Percentiles rank a stretch among this genome's conserved stretches.
Evolutionary conservation across 2,113 vertebrate genomes (phyloP).

Genomic region (Blennius ocellaris): DNA sequence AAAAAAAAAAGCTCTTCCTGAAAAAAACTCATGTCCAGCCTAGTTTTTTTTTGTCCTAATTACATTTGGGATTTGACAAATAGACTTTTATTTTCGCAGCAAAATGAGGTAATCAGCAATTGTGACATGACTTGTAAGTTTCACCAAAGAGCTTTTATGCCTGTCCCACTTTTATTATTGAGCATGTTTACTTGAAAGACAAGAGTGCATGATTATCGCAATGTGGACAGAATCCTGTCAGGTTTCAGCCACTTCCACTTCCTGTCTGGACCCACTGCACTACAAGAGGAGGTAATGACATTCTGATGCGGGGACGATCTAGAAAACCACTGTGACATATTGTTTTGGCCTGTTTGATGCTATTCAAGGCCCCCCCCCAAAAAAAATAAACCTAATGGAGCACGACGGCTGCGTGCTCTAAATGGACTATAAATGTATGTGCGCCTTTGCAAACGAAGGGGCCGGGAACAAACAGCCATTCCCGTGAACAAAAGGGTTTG

Average conservation of each 20-base stretch:
- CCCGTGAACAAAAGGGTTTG: slow-evolving; percentile 50
- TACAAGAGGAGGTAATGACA: slow-evolving; percentile 56
- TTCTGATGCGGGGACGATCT: slow-evolving; percentile 23
- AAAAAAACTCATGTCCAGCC: slow-evolving; percentile 28
- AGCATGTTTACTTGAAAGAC: slow-evolving; percentile 38
- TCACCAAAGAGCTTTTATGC: slow-evolving; percentile 6
- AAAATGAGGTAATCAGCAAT: slow-evolving; percentile 26
- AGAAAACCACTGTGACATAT: neutral
- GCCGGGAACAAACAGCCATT: slow-evolving; percentile 37
- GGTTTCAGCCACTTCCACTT: slow-evolving; percentile 40
- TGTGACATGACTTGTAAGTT: neutral
- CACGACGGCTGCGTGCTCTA: slow-evolving; percentile 18
- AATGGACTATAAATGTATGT: slow-evolving; percentile 28
- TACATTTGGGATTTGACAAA: neutral
- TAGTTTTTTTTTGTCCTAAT: neutral
- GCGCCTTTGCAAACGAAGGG: slow-evolving; percentile 4
- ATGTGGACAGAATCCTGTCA: slow-evolving; percentile 34
- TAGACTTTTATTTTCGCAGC: slow-evolving; percentile 18
- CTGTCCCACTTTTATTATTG: slow-evolving; percentile 31
- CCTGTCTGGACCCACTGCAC: slow-evolving; percentile 22
- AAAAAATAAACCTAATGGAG: slow-evolving; percentile 20
- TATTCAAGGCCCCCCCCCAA: slow-evolving; percentile 18
- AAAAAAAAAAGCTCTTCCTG: slow-evolving; percentile 47
- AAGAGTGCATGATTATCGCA: slow-evolving; percentile 46
- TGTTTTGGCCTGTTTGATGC: slow-evolving; percentile 28